A percentile compares a stretch with the other conserved stretches of the same genome.
Conservation (phyloP, 2,797 vertebrate species). For the Manis crassicaudata region DNA sequence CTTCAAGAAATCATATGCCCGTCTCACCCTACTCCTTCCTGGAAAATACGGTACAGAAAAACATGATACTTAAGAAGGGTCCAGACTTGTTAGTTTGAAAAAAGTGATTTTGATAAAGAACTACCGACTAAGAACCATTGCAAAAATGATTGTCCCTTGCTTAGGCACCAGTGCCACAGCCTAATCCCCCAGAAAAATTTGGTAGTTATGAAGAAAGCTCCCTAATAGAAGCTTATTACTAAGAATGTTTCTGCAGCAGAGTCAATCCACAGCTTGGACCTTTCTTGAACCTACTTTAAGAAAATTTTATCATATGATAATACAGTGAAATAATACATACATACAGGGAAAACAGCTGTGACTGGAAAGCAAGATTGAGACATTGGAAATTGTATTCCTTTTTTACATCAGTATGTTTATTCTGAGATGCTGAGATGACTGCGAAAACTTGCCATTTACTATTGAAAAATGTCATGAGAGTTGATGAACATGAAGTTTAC, state of each 20-base stretch:
- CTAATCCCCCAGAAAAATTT: not conserved
- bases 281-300: not conserved
- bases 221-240: not conserved
- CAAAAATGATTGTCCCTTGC: not conserved
- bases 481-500: not conserved
- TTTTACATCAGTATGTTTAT: constrained; percentile 15
- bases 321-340: not conserved
- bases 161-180: not conserved
- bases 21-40: not conserved
- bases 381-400: constrained; percentile 4
- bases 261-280: not conserved
- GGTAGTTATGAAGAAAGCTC: not conserved
- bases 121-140: not conserved
- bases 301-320: constrained; percentile 17
- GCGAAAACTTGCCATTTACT: not conserved
- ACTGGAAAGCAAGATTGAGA: not conserved
- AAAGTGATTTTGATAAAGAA: constrained; percentile 48
- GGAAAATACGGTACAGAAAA: constrained; percentile 42
- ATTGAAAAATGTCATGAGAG: constrained; percentile 28
- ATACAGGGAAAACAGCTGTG: not conserved
- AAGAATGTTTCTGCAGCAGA: not conserved
- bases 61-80: not conserved
- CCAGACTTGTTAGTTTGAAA: constrained; percentile 25
- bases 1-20: not conserved
- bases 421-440: not conserved